Percentiles rank a stretch among this genome's conserved stretches.
Evolutionary conservation across 2,113 vertebrate genomes (phyloP).

Genomic region (Microtus montanus): DNA sequence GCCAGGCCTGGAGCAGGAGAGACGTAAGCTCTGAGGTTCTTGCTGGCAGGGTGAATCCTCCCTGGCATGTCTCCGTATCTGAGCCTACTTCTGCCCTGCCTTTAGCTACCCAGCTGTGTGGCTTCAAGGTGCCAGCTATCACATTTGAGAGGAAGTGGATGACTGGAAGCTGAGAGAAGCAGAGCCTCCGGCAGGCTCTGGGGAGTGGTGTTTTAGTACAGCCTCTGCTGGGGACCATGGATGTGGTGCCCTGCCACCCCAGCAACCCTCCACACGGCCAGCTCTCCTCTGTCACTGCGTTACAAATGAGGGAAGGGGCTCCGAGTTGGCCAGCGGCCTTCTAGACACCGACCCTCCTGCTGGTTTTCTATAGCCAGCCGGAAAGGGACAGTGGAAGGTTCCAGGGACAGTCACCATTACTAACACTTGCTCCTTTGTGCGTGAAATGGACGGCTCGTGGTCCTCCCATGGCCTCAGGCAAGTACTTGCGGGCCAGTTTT

Average conservation of each 20-base stretch:
- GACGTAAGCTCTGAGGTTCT: neutral
- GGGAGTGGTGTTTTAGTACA: neutral
- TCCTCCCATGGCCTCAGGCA: neutral
- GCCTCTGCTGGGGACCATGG: neutral
- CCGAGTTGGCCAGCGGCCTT: neutral
- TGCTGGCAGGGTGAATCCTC: neutral
- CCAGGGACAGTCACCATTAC: neutral
- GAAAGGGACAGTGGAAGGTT: neutral
- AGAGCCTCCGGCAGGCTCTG: neutral
- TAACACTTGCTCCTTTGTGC: neutral
- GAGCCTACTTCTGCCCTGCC: neutral
- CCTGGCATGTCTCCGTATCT: accelerated
- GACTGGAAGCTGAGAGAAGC: neutral
- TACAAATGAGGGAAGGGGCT: neutral
- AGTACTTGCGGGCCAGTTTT: neutral
- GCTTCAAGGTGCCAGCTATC: accelerated
- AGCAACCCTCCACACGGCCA: neutral
- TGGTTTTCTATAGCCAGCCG: neutral
- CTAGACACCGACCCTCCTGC: neutral
- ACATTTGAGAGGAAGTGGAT: neutral
- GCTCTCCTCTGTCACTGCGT: neutral
- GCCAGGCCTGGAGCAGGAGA: accelerated
- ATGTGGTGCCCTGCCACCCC: neutral
- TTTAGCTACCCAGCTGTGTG: too few species aligned
- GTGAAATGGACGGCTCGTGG: neutral